Evolutionary conservation across 92 coral and sea anemone genomes (phyloP), one percentile per base, ranked within the genome.

Genomic region (Chrysogorgia sp.): DNA sequence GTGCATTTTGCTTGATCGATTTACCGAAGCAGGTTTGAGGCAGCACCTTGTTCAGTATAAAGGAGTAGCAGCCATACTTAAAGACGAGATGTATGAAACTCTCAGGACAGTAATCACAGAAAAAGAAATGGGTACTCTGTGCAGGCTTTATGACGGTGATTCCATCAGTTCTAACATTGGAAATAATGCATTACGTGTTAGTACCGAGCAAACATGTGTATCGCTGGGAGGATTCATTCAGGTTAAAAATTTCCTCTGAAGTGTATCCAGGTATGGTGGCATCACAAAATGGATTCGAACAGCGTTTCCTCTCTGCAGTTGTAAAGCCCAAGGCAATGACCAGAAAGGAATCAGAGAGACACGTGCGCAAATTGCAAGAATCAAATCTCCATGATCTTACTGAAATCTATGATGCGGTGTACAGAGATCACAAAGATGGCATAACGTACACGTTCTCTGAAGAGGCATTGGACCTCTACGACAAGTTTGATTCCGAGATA

Each of bases 211-310:
- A 34, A 87, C 85, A 2, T 77, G 74, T 40, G 70, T 87, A 2
- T 58, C 68, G 17, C 62, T 87, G 6, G 91, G 88, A 1, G 91
- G 91, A 25, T 87, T 87, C 52, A 87, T 83, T 9, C 91, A 79
- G 58, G 88, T 87, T 5, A 87, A 71, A 71, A 83, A 83, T 49
- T 83, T 83, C 50, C 43, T 87, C 53, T 0, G 88, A 83, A 22
- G 23, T 87, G 3, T 82, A 75, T 53, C 90, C 90, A 56, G 75
- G 48, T 25, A 33, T 87, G 81, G 63, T 63, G 15, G 25, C 76
- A n/a, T 35, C 87, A 34, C 63, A 87, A 56, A 72, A 87, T 77
- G 90, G 90, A 1, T 76, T 87, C 34, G 81, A 75, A 6, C 75
- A 87, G 57, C 66, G 90, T 15, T 75, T 83, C 28, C 24, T 87